Conservation (phyloP, 2,797 vertebrate genomes). For the Sebastes hopkinsi region DNA sequence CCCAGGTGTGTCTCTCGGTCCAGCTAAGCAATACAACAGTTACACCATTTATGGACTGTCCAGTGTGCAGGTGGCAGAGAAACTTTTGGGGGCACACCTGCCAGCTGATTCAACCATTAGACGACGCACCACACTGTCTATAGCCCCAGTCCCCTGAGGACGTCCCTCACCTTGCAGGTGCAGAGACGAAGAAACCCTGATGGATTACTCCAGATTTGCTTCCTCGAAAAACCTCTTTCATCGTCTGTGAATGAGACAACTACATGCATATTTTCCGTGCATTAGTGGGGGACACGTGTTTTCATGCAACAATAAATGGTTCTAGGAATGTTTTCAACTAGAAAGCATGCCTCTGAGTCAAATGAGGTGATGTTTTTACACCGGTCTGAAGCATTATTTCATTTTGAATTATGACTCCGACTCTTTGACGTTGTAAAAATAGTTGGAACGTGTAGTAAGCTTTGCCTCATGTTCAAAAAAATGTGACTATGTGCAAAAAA, state of each 20-base stretch:
- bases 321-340: slow-evolving; percentile 1
- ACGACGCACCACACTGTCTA: slow-evolving; percentile 60
- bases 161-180: slow-evolving; percentile 68
- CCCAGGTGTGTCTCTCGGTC: slow-evolving; percentile 69
- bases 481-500: neutral
- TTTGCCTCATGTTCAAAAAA: neutral
- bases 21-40: slow-evolving; percentile 66
- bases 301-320: slow-evolving; percentile 1
- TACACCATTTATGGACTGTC: slow-evolving; percentile 70
- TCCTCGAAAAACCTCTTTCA: slow-evolving; percentile 51
- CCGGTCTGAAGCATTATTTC: slow-evolving; percentile 2
- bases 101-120: slow-evolving; percentile 77
- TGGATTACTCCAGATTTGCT: slow-evolving; percentile 60
- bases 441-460: neutral
- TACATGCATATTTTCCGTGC: slow-evolving; percentile 25
- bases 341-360: slow-evolving; percentile 7
- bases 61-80: slow-evolving; percentile 70
- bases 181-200: slow-evolving; percentile 51
- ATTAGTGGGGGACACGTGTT: slow-evolving; percentile 1
- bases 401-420: neutral
- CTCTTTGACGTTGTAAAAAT: slow-evolving; percentile 18
- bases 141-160: slow-evolving; percentile 61
- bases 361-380: slow-evolving; percentile 10
- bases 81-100: slow-evolving; percentile 82
- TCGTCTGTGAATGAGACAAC: slow-evolving; percentile 33